Percentiles rank a stretch among this genome's conserved stretches.
These are phyloP conservation scores for Akabosia matsudoensis DNA, from an alignment of 1,140 invertebrate genomes.

Conservation along the genomic window DNA sequence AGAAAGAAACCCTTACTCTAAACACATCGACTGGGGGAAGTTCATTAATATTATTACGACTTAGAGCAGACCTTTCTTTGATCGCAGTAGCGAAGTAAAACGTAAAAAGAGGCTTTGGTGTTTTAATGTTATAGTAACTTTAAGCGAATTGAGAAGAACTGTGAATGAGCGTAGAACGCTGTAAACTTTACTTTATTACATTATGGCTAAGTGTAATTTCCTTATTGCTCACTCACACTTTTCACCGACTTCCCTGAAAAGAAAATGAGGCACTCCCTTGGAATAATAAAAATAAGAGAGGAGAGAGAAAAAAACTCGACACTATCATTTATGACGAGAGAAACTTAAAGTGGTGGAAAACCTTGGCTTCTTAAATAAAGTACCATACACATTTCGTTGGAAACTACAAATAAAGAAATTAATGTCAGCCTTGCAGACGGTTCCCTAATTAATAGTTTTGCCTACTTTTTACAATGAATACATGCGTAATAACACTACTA, in stretches of 20 bases:
- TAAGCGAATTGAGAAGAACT: background rate
- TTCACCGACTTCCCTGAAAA: background rate
- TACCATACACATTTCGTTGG: too few species aligned
- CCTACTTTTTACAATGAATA: background rate
- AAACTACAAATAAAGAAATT: slow-evolving; percentile 22
- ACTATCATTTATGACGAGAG: background rate
- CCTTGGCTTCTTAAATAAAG: too few species aligned
- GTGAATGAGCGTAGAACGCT: background rate
- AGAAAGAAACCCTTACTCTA: background rate
- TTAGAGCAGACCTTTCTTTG: too few species aligned
- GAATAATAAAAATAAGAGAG: background rate
- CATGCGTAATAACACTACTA: background rate
- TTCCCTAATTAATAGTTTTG: slow-evolving; percentile 22
- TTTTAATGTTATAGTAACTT: background rate
- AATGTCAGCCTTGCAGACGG: slow-evolving; percentile 4
- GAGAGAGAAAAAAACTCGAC: background rate
- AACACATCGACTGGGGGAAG: background rate
- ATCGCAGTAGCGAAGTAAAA: background rate
- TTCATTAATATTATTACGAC: background rate
- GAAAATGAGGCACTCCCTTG: background rate
- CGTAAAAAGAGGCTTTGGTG: background rate
- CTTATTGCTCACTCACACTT: background rate
- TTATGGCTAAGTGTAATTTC: slow-evolving; percentile 15
- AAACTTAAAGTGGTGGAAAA: background rate
- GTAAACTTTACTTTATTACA: slow-evolving; percentile 12